Percentiles rank a stretch among this genome's conserved stretches.
phyloP scores from a whole-genome alignment of 2,888 invertebrate species.

The Hirtodrosophila trivittata region DNA sequence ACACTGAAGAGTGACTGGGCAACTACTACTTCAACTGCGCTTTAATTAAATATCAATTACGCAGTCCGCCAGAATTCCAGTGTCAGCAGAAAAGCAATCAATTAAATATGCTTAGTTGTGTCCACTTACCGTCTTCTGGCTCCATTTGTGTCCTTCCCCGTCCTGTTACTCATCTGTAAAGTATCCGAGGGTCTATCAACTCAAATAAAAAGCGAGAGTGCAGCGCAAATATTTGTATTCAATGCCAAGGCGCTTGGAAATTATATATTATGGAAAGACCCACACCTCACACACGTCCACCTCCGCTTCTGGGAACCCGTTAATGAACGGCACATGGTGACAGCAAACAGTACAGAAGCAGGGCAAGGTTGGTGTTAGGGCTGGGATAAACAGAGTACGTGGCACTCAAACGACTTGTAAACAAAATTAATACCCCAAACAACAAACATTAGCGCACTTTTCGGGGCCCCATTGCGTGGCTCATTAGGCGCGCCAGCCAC shows the following conservation, averaged over 20 bases:
- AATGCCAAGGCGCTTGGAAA: constrained; percentile 59
- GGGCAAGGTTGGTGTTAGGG: background rate
- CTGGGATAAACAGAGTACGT: constrained; percentile 1
- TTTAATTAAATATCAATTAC: constrained; percentile 79
- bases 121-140: constrained; percentile 21
- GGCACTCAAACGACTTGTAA: constrained; percentile 73
- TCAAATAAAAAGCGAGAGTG: constrained; percentile 55
- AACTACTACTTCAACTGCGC: constrained; percentile 65
- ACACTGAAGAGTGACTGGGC: constrained; percentile 50
- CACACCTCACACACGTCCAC: too few species aligned
- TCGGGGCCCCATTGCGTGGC: constrained; percentile 68
- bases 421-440: constrained; percentile 77
- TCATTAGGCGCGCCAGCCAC: constrained; percentile 58
- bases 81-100: constrained; percentile 68
- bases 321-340: constrained; percentile 62
- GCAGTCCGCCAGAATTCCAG: constrained; percentile 30
- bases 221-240: constrained; percentile 67
- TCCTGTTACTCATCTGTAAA: constrained; percentile 16
- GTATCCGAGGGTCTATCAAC: constrained; percentile 27
- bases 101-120: constrained; percentile 66
- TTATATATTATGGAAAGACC: constrained; percentile 43
- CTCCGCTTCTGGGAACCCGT: constrained; percentile 26
- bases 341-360: constrained; percentile 32
- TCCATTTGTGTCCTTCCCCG: background rate
- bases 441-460: constrained; percentile 76